Evolutionary conservation across 2,888 invertebrate genomes (phyloP).

Genomic region (Aphodius granarius): DNA sequence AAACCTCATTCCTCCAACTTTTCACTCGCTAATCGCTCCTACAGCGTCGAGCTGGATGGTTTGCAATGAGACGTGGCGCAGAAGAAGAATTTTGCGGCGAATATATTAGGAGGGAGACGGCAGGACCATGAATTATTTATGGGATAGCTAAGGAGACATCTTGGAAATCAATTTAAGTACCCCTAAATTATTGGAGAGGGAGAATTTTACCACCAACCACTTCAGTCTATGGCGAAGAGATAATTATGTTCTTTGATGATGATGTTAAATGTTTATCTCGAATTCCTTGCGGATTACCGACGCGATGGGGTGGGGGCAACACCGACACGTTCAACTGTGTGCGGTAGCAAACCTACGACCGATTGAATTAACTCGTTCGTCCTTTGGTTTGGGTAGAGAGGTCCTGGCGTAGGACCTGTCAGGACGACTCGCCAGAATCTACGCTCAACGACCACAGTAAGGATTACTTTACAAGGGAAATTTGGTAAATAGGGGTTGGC

Average conservation of each 20-base stretch:
- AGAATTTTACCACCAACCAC: not conserved
- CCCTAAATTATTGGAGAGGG: not conserved
- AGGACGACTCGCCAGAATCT: too few relatives aligned
- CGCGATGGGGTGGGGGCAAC: not conserved
- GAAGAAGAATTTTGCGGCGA: constrained; percentile 4
- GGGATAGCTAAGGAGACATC: constrained; percentile 1
- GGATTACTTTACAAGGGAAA: not conserved
- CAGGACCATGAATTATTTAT: constrained; percentile 7
- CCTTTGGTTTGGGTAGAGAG: not conserved
- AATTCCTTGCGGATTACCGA: not conserved
- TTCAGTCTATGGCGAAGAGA: not conserved
- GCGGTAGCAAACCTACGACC: constrained; percentile 1
- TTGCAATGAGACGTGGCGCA: too few relatives aligned
- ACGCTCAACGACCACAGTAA: not conserved
- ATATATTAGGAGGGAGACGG: not conserved
- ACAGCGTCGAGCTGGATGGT: too few relatives aligned
- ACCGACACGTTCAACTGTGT: not conserved
- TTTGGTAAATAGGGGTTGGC: not conserved
- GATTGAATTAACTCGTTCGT: constrained; percentile 3
- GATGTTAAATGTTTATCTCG: constrained; percentile 5
- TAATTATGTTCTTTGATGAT: not conserved
- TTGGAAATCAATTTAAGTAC: constrained; percentile 1
- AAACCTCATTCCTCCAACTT: too few relatives aligned
- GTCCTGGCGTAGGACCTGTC: not conserved
- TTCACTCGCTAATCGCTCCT: not conserved